phyloP scores from a whole-genome alignment of 2,888 invertebrate species.

The Morinoia aosen region DNA sequence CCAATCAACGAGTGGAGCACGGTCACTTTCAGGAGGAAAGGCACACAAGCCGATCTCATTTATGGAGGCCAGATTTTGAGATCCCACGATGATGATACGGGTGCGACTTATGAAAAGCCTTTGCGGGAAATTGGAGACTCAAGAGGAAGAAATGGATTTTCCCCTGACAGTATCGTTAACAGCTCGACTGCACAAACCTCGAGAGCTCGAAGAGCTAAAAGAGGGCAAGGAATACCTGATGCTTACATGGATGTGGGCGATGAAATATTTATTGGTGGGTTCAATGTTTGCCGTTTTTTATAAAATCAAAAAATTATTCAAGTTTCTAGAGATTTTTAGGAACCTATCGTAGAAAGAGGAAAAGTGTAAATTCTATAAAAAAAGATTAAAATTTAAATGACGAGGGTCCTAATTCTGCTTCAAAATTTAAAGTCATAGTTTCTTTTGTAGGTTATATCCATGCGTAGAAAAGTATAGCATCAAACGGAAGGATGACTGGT shows the following conservation, averaged over 20 bases:
- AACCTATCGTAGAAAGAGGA: neutral
- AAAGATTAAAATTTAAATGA: neutral
- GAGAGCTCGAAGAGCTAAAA: neutral
- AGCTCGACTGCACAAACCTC: neutral
- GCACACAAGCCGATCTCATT: slow-evolving; percentile 55
- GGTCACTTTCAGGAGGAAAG: slow-evolving; percentile 59
- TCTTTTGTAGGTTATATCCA: neutral
- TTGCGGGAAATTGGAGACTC: neutral
- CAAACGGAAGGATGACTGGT: too few species aligned
- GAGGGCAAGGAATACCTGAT: neutral
- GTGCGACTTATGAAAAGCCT: neutral
- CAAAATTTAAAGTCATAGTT: neutral
- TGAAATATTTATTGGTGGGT: slow-evolving; percentile 63
- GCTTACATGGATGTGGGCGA: slow-evolving; percentile 57
- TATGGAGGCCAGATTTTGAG: slow-evolving; percentile 55
- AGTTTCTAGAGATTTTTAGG: neutral
- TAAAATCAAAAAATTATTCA: neutral
- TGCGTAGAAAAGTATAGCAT: too few species aligned
- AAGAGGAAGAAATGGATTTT: neutral
- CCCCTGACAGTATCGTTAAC: neutral
- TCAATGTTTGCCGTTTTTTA: neutral
- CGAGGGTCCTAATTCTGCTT: neutral
- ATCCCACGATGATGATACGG: neutral
- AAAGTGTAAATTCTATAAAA: neutral
- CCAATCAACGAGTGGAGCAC: slow-evolving; percentile 60